Evolutionary conservation across 2,113 vertebrate genomes (phyloP).

Genomic region (Butorides virescens): DNA sequence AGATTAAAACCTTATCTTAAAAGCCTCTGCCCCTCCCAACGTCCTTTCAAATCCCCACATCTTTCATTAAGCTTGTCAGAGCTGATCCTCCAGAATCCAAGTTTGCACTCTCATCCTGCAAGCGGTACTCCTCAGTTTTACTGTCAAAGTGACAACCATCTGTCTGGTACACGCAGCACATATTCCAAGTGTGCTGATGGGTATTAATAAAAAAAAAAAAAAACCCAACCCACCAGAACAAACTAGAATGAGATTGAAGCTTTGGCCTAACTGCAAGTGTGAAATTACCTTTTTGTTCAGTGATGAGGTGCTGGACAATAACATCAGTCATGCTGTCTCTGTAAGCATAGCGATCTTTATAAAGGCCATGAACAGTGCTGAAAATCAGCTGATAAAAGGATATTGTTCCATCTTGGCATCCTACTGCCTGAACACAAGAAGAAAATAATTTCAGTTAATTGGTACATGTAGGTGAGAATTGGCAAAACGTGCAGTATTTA

Average conservation of each 20-base stretch:
- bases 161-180: background rate
- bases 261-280: background rate
- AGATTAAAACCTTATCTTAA: constrained; percentile 30
- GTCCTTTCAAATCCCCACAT: background rate
- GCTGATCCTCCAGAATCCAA: background rate
- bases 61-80: background rate
- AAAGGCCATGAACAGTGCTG: constrained; percentile 96
- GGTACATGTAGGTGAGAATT: background rate
- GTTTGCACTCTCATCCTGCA: background rate
- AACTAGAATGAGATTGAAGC: background rate
- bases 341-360: constrained; percentile 95
- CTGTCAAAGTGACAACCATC: background rate
- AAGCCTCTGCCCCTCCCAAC: background rate
- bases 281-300: constrained; percentile 86
- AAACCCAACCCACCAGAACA: too few relatives aligned
- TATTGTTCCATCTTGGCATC: constrained; percentile 96
- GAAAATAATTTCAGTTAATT: background rate
- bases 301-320: constrained; percentile 96
- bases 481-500: background rate
- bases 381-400: constrained; percentile 96
- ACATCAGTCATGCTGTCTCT: constrained; percentile 97
- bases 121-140: background rate
- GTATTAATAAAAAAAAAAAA: background rate
- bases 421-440: constrained; percentile 80
- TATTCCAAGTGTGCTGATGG: background rate